These are phyloP conservation scores for Puntigrus tetrazona DNA, from an alignment of 2,113 vertebrate species.

Conservation along the genomic window DNA sequence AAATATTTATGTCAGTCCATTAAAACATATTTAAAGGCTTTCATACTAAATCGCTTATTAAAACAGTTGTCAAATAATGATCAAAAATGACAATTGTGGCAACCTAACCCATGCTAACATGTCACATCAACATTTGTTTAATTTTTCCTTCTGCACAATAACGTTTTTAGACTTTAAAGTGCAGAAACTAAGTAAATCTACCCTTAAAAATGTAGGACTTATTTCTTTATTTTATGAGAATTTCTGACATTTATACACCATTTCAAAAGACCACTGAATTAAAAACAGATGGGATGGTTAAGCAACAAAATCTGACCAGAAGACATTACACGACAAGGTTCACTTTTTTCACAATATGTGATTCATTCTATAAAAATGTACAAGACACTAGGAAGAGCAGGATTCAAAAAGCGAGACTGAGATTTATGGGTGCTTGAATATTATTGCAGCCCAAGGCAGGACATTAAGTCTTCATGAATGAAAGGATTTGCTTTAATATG, in stretches of 20 bases:
- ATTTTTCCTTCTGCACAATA: not conserved
- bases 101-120: not conserved
- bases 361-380: slow-evolving; percentile 17
- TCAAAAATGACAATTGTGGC: not conserved
- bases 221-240: not conserved
- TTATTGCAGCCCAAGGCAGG: slow-evolving; percentile 16
- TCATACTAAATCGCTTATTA: not conserved
- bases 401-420: not conserved
- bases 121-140: not conserved
- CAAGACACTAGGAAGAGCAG: not conserved
- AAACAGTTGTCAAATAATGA: not conserved
- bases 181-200: not conserved
- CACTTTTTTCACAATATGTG: slow-evolving; percentile 22
- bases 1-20: not conserved
- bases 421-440: not conserved
- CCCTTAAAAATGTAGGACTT: not conserved
- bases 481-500: slow-evolving; percentile 1
- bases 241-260: slow-evolving; percentile 32
- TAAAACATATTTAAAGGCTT: not conserved
- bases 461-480: not conserved
- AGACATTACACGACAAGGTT: slow-evolving; percentile 4
- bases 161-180: not conserved
- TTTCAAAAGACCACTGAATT: slow-evolving; percentile 31
- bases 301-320: slow-evolving; percentile 10
- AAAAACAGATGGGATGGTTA: slow-evolving; percentile 23